Conservation (phyloP, 2,113 vertebrate species). For the Rhinopithecus roxellana region DNA sequence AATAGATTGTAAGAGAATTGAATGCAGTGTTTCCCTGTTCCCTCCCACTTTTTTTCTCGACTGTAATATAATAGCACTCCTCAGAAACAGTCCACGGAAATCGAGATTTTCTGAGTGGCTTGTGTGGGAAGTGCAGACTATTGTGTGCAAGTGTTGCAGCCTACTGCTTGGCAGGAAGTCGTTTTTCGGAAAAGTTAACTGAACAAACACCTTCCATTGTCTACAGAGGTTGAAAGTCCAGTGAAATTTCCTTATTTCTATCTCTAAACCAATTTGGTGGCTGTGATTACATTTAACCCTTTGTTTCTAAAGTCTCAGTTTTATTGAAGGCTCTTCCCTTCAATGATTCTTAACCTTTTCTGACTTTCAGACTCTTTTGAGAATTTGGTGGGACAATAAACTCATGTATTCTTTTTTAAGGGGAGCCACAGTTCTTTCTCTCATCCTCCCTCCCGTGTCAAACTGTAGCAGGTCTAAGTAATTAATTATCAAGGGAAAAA, state of each 20-base stretch:
- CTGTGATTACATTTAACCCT: conserved; percentile 59
- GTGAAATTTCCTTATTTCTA: conserved; percentile 60
- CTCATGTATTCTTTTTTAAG: not conserved
- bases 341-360: not conserved
- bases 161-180: conserved; percentile 68
- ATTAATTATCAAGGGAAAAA: not conserved
- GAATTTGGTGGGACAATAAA: not conserved
- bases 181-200: conserved; percentile 57
- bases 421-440: not conserved
- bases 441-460: not conserved
- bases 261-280: not conserved
- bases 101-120: conserved; percentile 63
- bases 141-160: conserved; percentile 59
- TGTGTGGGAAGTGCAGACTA: conserved; percentile 63
- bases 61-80: conserved; percentile 29
- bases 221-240: conserved; percentile 38
- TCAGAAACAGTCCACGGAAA: conserved; percentile 69
- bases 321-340: not conserved
- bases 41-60: conserved; percentile 37
- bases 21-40: conserved; percentile 14
- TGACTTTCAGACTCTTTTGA: not conserved
- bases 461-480: not conserved
- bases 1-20: conserved; percentile 59
- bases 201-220: conserved; percentile 76
- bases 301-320: not conserved